Evolutionary conservation across 2,888 invertebrate genomes (phyloP).

Genomic region (Limenitis camilla): DNA sequence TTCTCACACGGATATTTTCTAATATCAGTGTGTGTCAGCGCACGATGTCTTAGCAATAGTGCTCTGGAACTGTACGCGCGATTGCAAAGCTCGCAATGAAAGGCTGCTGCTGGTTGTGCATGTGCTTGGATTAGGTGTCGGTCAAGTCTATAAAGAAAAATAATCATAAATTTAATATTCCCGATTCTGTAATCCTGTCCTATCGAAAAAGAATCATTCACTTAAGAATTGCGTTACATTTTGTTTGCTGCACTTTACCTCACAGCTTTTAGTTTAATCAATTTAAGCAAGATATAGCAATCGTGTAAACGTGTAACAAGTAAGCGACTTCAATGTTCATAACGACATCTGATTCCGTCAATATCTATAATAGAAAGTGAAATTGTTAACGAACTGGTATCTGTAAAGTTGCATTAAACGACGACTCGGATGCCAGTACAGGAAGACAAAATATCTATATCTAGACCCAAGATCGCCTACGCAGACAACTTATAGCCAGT

Average conservation of each 20-base stretch:
- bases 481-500: slow-evolving; percentile 43
- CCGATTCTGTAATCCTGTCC: too few species aligned
- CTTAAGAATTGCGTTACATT: too few species aligned
- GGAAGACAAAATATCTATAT: slow-evolving; percentile 48
- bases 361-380: slow-evolving; percentile 36
- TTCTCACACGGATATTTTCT: slow-evolving; percentile 95
- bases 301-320: slow-evolving; percentile 1
- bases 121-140: slow-evolving; percentile 86
- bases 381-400: slow-evolving; percentile 53
- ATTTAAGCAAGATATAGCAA: too few species aligned
- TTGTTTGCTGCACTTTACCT: too few species aligned
- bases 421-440: slow-evolving; percentile 34
- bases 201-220: too few species aligned
- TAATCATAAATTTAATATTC: too few species aligned
- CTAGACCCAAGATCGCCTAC: slow-evolving; percentile 48
- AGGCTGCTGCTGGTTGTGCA: slow-evolving; percentile 85
- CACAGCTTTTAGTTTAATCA: neutral
- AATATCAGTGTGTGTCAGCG: slow-evolving; percentile 85
- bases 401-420: slow-evolving; percentile 32
- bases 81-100: slow-evolving; percentile 88
- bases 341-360: slow-evolving; percentile 20
- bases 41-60: slow-evolving; percentile 86
- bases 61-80: slow-evolving; percentile 88
- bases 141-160: slow-evolving; percentile 78
- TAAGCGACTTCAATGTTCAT: slow-evolving; percentile 10